Base-by-base conservation (phyloP, 2,113 vertebrate species). In the Periophthalmus modestus region DNA sequence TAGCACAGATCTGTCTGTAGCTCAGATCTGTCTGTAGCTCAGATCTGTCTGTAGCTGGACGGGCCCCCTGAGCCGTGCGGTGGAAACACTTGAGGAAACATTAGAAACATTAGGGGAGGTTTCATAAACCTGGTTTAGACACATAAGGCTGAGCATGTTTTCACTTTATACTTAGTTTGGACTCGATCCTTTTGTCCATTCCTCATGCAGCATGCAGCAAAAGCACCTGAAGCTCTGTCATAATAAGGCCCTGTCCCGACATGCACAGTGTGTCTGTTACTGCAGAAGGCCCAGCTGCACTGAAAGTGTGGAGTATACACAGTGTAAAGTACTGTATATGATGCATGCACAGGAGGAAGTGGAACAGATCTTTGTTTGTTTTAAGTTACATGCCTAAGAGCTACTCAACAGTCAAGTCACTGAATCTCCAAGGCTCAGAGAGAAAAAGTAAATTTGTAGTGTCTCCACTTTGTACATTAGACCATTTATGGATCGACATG, bases 181-280 rank as follows among this genome's bases (percentile, higher is more conserved):
- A 71, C 46, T 80, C 50, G 59, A 74, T 72, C 55, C 55, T 68
- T 71, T 70, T 67, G 68, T 50, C 50, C 69, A n/a, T 68, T 69
- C 47, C 39, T 83, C 85, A 87, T 88, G 89, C 89, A 81, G 52
- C 87, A 89, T 92, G 89, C 88, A 84, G 55, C 62, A 72, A 63
- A 84, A 54, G 55, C 68, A 81, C 70, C 70, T 76, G 62, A 71
- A 63, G 48, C 62, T 46, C 15, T 28, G 47, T 28, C 18, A 0
- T 7, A 73, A 71, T 71, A 66, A 72, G 48, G 69, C 69, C 62
- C 19, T 80, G 65, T 75, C 71, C 58, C 0, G 73, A 74, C 81
- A 77, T 82, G 75, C 78, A 62, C 28, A 62, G 18, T 7, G 67
- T 73, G 81, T 23, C 66, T 67, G 70, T 39, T 47, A 54, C 43